Base-by-base conservation (phyloP, 2,113 vertebrate species). In the Pyxicephalus adspersus region DNA sequence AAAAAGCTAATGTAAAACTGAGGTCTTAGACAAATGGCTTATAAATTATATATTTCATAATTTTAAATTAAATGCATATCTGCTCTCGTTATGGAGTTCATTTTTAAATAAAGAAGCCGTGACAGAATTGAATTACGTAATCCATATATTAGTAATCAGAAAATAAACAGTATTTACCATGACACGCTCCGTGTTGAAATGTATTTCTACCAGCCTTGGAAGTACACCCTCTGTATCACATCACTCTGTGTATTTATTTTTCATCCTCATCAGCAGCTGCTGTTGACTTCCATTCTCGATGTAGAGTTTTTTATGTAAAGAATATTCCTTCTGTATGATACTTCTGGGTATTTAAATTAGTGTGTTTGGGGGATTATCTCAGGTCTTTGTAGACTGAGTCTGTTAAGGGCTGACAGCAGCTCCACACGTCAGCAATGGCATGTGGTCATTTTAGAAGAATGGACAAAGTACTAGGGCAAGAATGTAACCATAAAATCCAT, bases 381-480 rank as follows among this genome's bases (percentile, higher is more conserved):
- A 5, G 29, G 57, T 71, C 50, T 71, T 70, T 11, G 13, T 18
- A 9, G 23, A 29, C 23, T 2, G 9, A 26, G 52, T 19, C 19
- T 17, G 18, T 71, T 11, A 71, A 54, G 68, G 13, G 68, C 19
- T 71, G 68, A 71, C 68, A 71, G 13, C 23, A 3, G 23, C 51
- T 54, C 50, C 28, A 55, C 19, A 51, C 26, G 20, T 29, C 11
- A 5, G 19, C 19, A 7, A 29, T 73, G n/a, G 31, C 52, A 34
- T 73, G 70, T 57, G 52, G 26, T 73, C 52, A 57, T 57, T 73
- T n/a, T n/a, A 31, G 54, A 73, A n/a, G n/a, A 54, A 73, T 72
- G n/a, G 9, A 17, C 28, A n/a, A 19, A 51, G 8, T 34, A 73
- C 57, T 22, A 31, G 29, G 50, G 22, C 19, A 57, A 22, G 52